Evolutionary conservation across 2,888 invertebrate species (phyloP).

Genomic region (Galerucella calmariensis): DNA sequence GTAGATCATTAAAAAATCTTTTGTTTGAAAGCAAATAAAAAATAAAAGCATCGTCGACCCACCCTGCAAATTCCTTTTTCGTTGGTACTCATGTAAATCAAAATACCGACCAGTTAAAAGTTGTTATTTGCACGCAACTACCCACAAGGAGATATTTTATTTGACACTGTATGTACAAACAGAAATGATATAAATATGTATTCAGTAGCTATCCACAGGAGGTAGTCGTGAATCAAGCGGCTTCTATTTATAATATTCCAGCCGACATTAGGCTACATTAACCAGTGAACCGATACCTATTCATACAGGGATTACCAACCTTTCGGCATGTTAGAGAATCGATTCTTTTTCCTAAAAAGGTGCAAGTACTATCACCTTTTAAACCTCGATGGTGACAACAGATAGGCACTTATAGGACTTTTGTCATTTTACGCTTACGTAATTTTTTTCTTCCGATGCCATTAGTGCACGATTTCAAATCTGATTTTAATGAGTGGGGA

Average conservation of each 20-base stretch:
- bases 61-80: not conserved
- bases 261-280: constrained; percentile 61
- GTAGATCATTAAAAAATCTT: no score
- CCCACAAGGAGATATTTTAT: constrained; percentile 16
- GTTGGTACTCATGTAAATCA: constrained; percentile 17
- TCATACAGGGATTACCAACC: constrained; percentile 42
- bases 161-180: constrained; percentile 31
- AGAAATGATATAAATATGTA: constrained; percentile 27
- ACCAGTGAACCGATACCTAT: constrained; percentile 56
- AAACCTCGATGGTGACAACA: constrained; percentile 43
- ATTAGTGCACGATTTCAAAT: constrained; percentile 41
- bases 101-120: constrained; percentile 2
- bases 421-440: constrained; percentile 45
- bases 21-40: not conserved
- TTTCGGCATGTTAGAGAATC: constrained; percentile 26
- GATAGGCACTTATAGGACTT: constrained; percentile 46
- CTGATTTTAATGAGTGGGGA: constrained; percentile 46
- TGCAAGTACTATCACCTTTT: constrained; percentile 46
- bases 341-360: constrained; percentile 40
- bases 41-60: not conserved
- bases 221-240: constrained; percentile 40
- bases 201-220: constrained; percentile 40
- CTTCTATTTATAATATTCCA: constrained; percentile 48
- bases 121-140: constrained; percentile 18
- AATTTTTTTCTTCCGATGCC: constrained; percentile 35